Conservation (phyloP, 2,888 invertebrate genomes). For the Pammene aurita region DNA sequence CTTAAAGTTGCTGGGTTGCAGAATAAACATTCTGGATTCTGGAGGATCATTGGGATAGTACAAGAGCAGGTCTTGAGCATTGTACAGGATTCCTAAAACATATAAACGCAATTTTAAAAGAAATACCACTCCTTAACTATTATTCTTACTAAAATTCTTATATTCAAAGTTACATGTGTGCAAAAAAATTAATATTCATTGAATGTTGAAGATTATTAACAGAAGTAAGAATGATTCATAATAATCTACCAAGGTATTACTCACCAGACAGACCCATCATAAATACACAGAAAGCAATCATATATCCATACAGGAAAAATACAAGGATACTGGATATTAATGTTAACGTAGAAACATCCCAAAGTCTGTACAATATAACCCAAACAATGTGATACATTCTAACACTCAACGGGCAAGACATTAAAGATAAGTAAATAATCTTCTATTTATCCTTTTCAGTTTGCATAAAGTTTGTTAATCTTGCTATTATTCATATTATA, state of each 20-base stretch:
- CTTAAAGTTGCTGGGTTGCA: conserved; percentile 92
- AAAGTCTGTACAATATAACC: conserved; percentile 86
- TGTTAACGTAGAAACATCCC: conserved; percentile 90
- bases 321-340: conserved; percentile 89
- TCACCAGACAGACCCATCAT: conserved; percentile 88
- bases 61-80: conserved; percentile 92
- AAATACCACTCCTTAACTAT: no score
- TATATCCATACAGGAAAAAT: conserved; percentile 92
- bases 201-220: no score
- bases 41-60: conserved; percentile 96
- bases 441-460: neutral
- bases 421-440: conserved; percentile 15
- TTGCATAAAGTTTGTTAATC: neutral
- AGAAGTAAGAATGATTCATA: no score
- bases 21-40: conserved; percentile 94
- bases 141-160: no score
- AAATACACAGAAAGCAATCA: conserved; percentile 88
- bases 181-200: neutral
- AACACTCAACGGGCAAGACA: conserved; percentile 33
- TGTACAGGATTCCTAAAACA: conserved; percentile 89
- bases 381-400: conserved; percentile 76
- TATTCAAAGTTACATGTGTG: neutral
- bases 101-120: conserved; percentile 3
- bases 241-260: conserved; percentile 34
- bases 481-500: neutral